These are phyloP conservation scores for Eretmocerus hayati DNA, from an alignment of 2,888 invertebrate species.

Conservation along the genomic window DNA sequence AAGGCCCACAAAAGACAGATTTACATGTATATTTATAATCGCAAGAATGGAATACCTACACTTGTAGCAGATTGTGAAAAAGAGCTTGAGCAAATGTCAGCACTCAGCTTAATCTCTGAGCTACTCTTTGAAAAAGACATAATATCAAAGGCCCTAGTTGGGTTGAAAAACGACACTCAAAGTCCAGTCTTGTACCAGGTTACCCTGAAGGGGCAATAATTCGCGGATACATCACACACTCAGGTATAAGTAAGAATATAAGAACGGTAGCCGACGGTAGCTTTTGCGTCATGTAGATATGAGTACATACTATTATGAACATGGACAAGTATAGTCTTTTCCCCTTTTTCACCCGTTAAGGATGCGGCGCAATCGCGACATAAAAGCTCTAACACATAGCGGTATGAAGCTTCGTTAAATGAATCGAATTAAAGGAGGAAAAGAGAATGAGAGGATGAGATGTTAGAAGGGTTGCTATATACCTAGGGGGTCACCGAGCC, in stretches of 20 bases:
- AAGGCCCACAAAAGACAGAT: no score
- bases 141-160: no score
- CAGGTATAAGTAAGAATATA: not conserved
- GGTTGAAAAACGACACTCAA: no score
- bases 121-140: not conserved
- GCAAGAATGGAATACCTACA: no score
- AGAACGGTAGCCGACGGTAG: not conserved
- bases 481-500: no score
- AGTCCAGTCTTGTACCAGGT: no score
- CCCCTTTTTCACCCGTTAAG: conserved; percentile 2
- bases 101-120: not conserved
- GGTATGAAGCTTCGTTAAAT: conserved; percentile 30
- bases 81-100: not conserved
- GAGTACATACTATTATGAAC: no score
- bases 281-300: not conserved
- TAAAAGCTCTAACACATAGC: conserved; percentile 24
- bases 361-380: conserved; percentile 19
- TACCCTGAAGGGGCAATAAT: not conserved
- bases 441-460: no score
- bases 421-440: conserved; percentile 27
- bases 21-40: no score
- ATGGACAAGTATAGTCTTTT: not conserved
- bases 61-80: no score
- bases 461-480: no score
- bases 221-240: not conserved